Evolutionary conservation across 2,113 vertebrate genomes (phyloP), one percentile per base, ranked within the genome.

Genomic region (Scatophagus argus): DNA sequence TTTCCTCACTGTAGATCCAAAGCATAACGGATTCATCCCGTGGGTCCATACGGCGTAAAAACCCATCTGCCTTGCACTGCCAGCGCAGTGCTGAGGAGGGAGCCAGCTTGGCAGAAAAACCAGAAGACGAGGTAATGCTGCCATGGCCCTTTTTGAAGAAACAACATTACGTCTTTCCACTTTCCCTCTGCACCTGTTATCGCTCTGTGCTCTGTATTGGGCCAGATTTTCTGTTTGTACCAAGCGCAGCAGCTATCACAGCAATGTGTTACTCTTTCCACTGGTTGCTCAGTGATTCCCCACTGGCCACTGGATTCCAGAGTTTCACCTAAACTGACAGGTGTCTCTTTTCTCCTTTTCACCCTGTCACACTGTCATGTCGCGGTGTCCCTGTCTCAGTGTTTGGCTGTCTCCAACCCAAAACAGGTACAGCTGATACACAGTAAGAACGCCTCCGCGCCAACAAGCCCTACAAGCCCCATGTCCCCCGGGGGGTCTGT

Each of bases 11-110:
- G 29, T 78, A 99, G 98, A 99, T 99, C 86, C 98, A 99, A 91
- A 98, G 97, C 82, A 99, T 99, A 84, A 99, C 97, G 0, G 98
- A 99, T 5, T 96, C 96, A 44, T 99, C 97, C 60, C 97, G 97
- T 0, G 97, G 97, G 51, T 99, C 98, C 65, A 98, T 99, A 81
- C 95, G 97, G 49, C 96, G 98, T 52, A 99, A 99, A 95, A 96
- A 97, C 67, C 95, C 95, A 0, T 76, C 95, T 31, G 95, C 92
- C 78, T 84, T 95, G 0, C 91, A 93, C 44, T 86, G 95, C 60
- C 96, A 94, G 66, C 95, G 95, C 46, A 96, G 92, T 0, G 84
- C 93, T 0, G 97, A 98, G 41, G 97, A 97, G 70, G 94, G 93
- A 0, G 95, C 93, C 0, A 84, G 92, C 0, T 92, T 95, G 79